Evolutionary conservation across 2,888 invertebrate genomes (phyloP).

Genomic region (Apamea anceps): DNA sequence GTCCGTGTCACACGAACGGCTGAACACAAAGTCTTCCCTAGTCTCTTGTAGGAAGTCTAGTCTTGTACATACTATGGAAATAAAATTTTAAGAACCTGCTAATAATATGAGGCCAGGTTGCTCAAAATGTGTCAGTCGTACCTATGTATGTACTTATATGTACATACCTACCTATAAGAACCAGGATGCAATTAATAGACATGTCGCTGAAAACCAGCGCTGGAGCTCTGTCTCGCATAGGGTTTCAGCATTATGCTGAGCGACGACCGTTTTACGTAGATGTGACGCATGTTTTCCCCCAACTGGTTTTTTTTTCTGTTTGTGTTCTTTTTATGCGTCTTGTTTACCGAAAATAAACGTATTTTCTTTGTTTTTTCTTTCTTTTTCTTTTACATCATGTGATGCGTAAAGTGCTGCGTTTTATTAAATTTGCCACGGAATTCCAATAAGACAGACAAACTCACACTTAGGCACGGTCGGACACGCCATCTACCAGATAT

Average conservation of each 20-base stretch:
- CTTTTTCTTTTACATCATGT: not conserved
- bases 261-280: too few relatives aligned
- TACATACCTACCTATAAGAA: not conserved
- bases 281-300: too few relatives aligned
- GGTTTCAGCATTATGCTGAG: too few relatives aligned
- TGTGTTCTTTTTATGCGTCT: too few relatives aligned
- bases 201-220: not conserved
- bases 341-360: too few relatives aligned
- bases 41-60: too few relatives aligned
- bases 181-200: not conserved
- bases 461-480: constrained; percentile 45
- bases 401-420: constrained; percentile 2
- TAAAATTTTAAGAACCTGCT: not conserved
- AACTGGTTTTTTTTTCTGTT: too few relatives aligned
- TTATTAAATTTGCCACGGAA: constrained; percentile 3
- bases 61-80: not conserved
- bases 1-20: too few relatives aligned
- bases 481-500: constrained; percentile 57
- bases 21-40: too few relatives aligned
- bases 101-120: not conserved
- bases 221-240: too few relatives aligned
- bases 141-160: not conserved
- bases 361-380: too few relatives aligned
- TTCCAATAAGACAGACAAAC: constrained; percentile 7
- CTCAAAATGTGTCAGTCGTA: not conserved